phyloP scores from a whole-genome alignment of 2,797 vertebrate genomes.

The Mastacembelus armatus region DNA sequence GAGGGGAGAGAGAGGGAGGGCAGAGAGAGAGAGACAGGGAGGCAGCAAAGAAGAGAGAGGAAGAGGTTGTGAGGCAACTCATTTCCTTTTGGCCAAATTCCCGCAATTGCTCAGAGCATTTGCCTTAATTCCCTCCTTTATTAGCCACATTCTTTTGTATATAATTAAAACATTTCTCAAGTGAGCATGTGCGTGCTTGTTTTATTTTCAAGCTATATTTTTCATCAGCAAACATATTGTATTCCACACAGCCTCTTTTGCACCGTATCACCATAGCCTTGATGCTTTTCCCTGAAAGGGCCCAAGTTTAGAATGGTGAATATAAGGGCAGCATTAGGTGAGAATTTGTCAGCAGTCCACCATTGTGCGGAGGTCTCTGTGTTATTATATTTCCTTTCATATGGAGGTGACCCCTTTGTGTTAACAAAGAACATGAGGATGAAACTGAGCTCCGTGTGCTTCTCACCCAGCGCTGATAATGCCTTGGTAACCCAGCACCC shows the following conservation, averaged over 20 bases:
- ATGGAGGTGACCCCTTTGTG: constrained; percentile 86
- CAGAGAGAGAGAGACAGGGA: constrained; percentile 50
- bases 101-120: constrained; percentile 90
- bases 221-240: constrained; percentile 70
- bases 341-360: constrained; percentile 80
- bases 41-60: constrained; percentile 62
- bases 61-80: constrained; percentile 85
- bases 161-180: constrained; percentile 89
- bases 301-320: constrained; percentile 62
- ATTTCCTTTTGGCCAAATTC: constrained; percentile 96
- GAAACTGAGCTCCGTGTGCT: constrained; percentile 83
- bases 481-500: constrained; percentile 73
- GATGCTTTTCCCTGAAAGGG: constrained; percentile 59
- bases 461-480: constrained; percentile 80
- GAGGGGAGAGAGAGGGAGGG: constrained; percentile 60
- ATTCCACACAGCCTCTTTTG: constrained; percentile 38
- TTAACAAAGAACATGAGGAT: constrained; percentile 85
- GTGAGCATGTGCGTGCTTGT: constrained; percentile 78
- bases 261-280: constrained; percentile 53
- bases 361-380: constrained; percentile 76
- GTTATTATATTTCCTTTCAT: constrained; percentile 83
- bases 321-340: constrained; percentile 76
- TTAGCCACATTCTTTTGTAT: constrained; percentile 85
- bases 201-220: constrained; percentile 73
- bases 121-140: constrained; percentile 91